These are phyloP conservation scores for Atractosteus spatula DNA, from an alignment of 2,113 vertebrate species.

Conservation along the genomic window DNA sequence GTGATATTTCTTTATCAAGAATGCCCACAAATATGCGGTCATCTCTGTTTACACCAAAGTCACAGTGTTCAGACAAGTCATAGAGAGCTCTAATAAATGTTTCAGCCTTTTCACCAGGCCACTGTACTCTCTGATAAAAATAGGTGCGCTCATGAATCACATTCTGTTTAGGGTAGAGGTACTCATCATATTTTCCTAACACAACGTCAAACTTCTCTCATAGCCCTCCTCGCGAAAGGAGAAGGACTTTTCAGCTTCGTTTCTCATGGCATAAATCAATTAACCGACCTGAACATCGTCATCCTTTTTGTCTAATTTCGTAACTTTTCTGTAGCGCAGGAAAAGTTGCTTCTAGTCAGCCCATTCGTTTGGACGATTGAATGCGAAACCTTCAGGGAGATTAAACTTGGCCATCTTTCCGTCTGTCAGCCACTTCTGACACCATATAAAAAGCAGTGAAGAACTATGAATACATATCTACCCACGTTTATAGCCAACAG, in stretches of 20 bases:
- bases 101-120: constrained; percentile 2
- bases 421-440: too few relatives aligned
- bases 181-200: constrained; percentile 21
- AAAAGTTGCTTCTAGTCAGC: constrained; percentile 22
- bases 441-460: too few relatives aligned
- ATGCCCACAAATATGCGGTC: constrained; percentile 15
- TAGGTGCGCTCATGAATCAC: constrained; percentile 16
- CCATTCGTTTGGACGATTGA: constrained; percentile 16
- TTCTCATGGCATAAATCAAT: constrained; percentile 24
- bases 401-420: constrained; percentile 19
- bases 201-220: constrained; percentile 13
- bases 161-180: constrained; percentile 20
- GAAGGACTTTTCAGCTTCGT: constrained; percentile 25
- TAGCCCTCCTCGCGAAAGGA: constrained; percentile 12
- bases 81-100: constrained; percentile 17
- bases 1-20: background rate
- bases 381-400: constrained; percentile 3
- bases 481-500: too few relatives aligned
- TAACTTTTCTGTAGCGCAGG: constrained; percentile 4
- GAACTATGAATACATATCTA: too few relatives aligned
- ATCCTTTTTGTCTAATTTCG: constrained; percentile 20
- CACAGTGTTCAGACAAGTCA: constrained; percentile 15
- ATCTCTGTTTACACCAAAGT: constrained; percentile 5
- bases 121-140: constrained; percentile 19
- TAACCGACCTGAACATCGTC: constrained; percentile 26